These are phyloP conservation scores for Glaucomys volans DNA, from an alignment of 2,113 vertebrate genomes.

Conservation along the genomic window DNA sequence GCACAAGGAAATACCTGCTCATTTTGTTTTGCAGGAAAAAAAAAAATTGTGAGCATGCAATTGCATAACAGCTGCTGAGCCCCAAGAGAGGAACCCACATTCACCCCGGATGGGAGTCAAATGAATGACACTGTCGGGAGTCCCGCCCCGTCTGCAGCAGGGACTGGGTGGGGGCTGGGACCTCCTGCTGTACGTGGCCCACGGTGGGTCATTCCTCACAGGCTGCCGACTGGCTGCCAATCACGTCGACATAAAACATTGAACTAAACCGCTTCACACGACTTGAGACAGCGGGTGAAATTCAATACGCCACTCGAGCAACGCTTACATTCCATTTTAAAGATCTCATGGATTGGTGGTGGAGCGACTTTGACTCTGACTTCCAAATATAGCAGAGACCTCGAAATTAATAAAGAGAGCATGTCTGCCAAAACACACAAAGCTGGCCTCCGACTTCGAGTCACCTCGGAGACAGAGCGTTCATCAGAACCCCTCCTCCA, in stretches of 20 bases:
- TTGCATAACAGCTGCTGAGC: not conserved
- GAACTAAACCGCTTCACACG: not conserved
- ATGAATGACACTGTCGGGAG: not conserved
- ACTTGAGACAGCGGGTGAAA: not conserved
- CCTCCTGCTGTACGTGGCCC: accelerated
- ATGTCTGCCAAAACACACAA: constrained; percentile 52
- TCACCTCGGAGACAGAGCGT: not conserved
- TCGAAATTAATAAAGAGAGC: not conserved
- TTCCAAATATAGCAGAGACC: constrained; percentile 50
- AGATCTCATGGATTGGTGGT: not conserved
- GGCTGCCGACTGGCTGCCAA: not conserved
- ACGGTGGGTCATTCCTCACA: accelerated
- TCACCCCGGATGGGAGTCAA: not conserved
- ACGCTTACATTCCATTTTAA: constrained; percentile 25
- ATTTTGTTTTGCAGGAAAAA: not conserved
- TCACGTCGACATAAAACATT: not conserved
- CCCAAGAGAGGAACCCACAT: not conserved
- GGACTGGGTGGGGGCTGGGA: not conserved
- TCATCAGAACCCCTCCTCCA: not conserved
- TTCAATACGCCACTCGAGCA: not conserved
- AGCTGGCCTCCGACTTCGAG: not conserved
- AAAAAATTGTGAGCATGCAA: not conserved
- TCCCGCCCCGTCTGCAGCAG: accelerated
- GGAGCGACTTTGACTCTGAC: not conserved
- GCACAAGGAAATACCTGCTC: not conserved